Conservation (phyloP, 2,113 vertebrate species). For the Macroglossus sobrinus region DNA sequence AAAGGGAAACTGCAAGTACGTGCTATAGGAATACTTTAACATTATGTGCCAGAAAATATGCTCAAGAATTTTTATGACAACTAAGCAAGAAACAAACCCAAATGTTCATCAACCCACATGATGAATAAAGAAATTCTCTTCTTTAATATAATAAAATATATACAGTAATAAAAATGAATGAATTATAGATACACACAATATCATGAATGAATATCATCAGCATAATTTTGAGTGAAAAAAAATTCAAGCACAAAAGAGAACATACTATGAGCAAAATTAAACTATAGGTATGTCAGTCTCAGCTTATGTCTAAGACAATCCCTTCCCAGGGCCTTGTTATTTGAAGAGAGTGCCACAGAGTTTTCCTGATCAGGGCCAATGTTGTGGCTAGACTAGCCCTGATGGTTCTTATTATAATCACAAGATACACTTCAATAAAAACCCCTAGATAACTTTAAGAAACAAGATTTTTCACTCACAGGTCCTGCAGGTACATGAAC, state of each 20-base stretch:
- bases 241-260: background rate
- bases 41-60: too few relatives aligned
- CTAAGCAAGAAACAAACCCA: too few relatives aligned
- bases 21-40: background rate
- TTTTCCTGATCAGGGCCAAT: background rate
- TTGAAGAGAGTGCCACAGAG: background rate
- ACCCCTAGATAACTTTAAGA: background rate
- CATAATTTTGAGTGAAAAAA: background rate
- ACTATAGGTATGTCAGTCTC: background rate
- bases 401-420: too few relatives aligned
- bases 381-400: background rate
- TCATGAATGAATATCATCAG: background rate
- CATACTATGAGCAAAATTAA: background rate
- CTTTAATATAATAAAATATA: background rate
- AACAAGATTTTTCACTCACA: background rate
- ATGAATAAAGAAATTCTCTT: too few relatives aligned
- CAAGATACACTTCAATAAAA: too few relatives aligned
- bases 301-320: background rate
- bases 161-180: too few relatives aligned
- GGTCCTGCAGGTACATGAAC: too few relatives aligned
- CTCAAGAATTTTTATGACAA: too few relatives aligned
- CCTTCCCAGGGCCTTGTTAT: too few relatives aligned
- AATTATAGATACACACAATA: background rate
- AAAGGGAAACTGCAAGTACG: background rate
- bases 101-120: too few relatives aligned